phyloP scores from a whole-genome alignment of 1,140 invertebrate species.

The Drosophila mayri region DNA sequence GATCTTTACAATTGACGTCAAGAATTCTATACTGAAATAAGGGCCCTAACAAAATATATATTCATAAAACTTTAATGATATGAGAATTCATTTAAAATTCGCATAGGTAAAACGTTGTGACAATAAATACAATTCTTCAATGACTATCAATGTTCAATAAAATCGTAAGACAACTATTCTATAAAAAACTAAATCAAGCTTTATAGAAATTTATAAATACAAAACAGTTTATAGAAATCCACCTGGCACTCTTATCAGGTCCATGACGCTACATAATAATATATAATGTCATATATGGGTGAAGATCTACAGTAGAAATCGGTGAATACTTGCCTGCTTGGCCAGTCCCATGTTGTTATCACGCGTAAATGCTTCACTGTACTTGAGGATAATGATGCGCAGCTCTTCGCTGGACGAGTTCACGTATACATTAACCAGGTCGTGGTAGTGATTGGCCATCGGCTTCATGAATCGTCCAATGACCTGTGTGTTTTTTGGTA shows the following conservation, averaged over 20 bases:
- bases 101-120: not conserved
- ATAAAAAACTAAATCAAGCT: not conserved
- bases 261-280: not conserved
- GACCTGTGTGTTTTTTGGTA: slow-evolving; percentile 97
- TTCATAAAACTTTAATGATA: too few relatives aligned
- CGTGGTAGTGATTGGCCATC: slow-evolving; percentile 95
- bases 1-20: too few relatives aligned
- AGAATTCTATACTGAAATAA: too few relatives aligned
- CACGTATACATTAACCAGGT: slow-evolving; percentile 93
- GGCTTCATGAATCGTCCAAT: slow-evolving; percentile 96
- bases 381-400: slow-evolving; percentile 90
- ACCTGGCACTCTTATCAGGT: not conserved
- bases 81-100: not conserved
- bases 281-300: not conserved
- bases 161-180: not conserved
- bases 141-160: not conserved
- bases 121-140: not conserved
- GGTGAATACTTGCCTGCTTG: slow-evolving; percentile 87
- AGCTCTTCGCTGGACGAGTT: slow-evolving; percentile 92
- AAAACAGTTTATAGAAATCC: not conserved
- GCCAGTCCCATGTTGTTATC: slow-evolving; percentile 94
- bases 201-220: not conserved
- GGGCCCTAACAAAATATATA: too few relatives aligned
- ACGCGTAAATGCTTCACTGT: slow-evolving; percentile 92
- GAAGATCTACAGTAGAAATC: not conserved